Evolutionary conservation across 2,113 vertebrate species (phyloP).

Genomic region (Tichodroma muraria): DNA sequence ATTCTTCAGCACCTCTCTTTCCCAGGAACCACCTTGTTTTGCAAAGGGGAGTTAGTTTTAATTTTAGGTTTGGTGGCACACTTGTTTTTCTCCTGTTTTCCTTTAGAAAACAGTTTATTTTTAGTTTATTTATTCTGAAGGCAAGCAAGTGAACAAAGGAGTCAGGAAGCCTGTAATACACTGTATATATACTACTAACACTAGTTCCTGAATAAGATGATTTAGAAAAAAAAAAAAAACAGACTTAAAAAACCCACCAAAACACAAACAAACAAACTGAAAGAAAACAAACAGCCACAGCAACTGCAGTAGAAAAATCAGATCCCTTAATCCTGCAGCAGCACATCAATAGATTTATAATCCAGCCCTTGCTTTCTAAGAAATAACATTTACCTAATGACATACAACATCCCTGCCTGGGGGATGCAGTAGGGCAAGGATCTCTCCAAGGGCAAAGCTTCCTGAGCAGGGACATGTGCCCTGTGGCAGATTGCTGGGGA

Average conservation of each 20-base stretch:
- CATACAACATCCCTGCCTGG: background rate
- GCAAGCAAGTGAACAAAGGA: background rate
- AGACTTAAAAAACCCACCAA: background rate
- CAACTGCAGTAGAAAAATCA: background rate
- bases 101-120: background rate
- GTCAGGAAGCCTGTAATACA: background rate
- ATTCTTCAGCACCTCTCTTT: background rate
- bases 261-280: background rate
- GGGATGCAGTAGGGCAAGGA: background rate
- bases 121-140: background rate
- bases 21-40: background rate
- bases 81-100: background rate
- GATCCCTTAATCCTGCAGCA: background rate
- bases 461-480: accelerated
- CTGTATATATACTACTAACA: background rate
- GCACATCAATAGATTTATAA: background rate
- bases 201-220: background rate
- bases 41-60: background rate
- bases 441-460: background rate
- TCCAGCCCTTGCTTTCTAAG: background rate
- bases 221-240: background rate
- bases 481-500: background rate
- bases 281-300: background rate
- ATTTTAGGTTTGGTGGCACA: background rate
- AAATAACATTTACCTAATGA: background rate